Evolutionary conservation across 2,888 invertebrate species (phyloP).

Genomic region (Acronicta psi): DNA sequence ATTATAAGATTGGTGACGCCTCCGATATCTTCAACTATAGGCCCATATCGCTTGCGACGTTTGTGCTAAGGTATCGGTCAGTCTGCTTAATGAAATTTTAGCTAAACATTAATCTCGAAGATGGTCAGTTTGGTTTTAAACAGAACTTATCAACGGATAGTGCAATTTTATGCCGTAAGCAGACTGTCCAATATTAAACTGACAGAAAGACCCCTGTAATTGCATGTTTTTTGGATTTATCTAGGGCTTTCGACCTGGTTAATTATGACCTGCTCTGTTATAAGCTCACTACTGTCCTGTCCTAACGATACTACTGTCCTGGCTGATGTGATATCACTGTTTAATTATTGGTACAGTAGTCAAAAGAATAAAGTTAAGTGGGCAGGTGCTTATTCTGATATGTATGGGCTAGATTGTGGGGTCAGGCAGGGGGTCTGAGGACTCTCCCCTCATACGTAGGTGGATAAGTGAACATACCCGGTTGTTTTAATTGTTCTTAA

Average conservation of each 20-base stretch:
- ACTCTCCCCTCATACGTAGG: too few species aligned
- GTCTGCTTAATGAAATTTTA: conserved; percentile 25
- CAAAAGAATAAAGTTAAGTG: too few species aligned
- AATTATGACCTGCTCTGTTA: conserved; percentile 20
- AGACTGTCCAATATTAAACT: conserved; percentile 25
- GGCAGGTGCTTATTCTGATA: too few species aligned
- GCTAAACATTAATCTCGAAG: conserved; percentile 6
- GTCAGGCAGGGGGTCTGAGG: too few species aligned
- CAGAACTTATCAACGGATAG: too few species aligned
- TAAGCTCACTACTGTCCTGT: too few species aligned
- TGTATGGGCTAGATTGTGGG: too few species aligned
- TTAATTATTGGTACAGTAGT: conserved; percentile 4
- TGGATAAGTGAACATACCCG: too few species aligned
- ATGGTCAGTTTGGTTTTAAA: too few species aligned
- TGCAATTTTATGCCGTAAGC: conserved; percentile 30
- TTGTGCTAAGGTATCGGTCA: conserved; percentile 41
- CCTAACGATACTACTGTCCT: conserved; percentile 9
- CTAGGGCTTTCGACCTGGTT: conserved; percentile 22
- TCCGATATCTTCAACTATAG: conserved; percentile 28
- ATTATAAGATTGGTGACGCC: conserved; percentile 31
- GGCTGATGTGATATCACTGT: conserved; percentile 15
- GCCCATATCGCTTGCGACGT: conserved; percentile 40
- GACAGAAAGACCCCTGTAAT: conserved; percentile 11
- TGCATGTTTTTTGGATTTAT: conserved; percentile 17
- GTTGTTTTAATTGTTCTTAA: too few species aligned